Conservation (phyloP, 1,140 invertebrate genomes). For the honey bee (Apis mellifera) region Amel_HAv3.1 CM009946.2:4598001-4598500, state of each 20-base stretch:
- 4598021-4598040: slow-evolving; percentile 15
- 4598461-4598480: no score
- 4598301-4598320: background rate
- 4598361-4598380: background rate
- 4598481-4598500: no score
- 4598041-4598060: slow-evolving; percentile 34
- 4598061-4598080: slow-evolving; percentile 9
- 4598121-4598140: background rate
- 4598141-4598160: background rate
- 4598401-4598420: no score
- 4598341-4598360: background rate
- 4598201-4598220: slow-evolving; percentile 47
- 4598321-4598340: background rate
- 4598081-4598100: slow-evolving; percentile 36
- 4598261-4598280: slow-evolving; percentile 56
- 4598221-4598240: background rate
- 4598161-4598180: slow-evolving; percentile 69
- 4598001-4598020: background rate
- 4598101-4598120: slow-evolving; percentile 34
- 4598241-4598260: slow-evolving; percentile 15
- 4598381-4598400: no score
- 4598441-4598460: no score
- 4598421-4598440: no score
- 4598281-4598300: slow-evolving; percentile 63
- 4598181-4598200: slow-evolving; percentile 64